phyloP scores from a whole-genome alignment of 2,113 vertebrate genomes.

The Arvicanthis niloticus region DNA sequence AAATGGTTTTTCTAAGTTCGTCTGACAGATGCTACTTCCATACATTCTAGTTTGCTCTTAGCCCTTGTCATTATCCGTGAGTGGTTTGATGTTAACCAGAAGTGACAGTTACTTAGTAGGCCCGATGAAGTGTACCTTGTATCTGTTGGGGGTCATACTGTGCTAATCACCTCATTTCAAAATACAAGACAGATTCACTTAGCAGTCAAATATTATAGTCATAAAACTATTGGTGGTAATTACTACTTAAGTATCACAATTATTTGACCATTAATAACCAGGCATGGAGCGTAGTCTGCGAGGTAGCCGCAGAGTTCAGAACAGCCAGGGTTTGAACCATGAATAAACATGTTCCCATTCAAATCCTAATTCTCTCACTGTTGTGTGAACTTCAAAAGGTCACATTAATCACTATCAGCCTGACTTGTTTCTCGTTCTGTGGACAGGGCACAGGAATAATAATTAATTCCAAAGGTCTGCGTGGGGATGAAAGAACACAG shows the following conservation, averaged over 20 bases:
- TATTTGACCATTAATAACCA: background rate
- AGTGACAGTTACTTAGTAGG: background rate
- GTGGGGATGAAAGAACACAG: background rate
- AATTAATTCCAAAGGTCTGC: conserved; percentile 13
- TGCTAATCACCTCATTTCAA: conserved; percentile 3
- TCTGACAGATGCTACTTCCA: background rate
- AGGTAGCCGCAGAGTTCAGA: background rate
- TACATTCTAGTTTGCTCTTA: background rate
- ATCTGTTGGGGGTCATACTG: background rate
- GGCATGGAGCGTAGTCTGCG: background rate
- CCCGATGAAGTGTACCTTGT: background rate
- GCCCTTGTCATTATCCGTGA: background rate
- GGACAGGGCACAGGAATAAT: background rate
- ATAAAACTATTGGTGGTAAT: background rate
- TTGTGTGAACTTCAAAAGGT: conserved; percentile 30
- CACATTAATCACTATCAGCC: background rate
- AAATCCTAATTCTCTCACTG: conserved; percentile 13
- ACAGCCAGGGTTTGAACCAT: background rate
- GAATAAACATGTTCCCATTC: background rate
- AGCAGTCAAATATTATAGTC: background rate
- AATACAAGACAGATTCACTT: background rate
- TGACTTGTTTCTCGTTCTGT: conserved; percentile 37
- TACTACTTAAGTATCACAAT: background rate
- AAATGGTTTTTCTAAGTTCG: background rate
- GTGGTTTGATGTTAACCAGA: background rate